A percentile compares a stretch with the other conserved stretches of the same genome.
These are phyloP conservation scores for Pseudomyrmex pallidus DNA, from an alignment of 1,140 invertebrate species.

Conservation along the genomic window DNA sequence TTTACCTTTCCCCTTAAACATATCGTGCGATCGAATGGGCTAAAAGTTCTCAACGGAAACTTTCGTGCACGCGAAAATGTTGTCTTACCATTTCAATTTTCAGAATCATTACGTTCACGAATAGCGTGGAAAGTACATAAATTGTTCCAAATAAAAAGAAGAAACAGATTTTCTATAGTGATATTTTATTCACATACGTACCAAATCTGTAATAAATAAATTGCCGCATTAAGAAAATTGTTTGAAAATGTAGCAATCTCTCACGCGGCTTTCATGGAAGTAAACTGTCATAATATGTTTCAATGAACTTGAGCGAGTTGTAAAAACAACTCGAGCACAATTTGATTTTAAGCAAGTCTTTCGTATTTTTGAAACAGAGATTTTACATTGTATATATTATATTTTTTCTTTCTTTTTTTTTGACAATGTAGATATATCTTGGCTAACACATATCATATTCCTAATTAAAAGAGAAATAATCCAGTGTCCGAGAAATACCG, in stretches of 20 bases:
- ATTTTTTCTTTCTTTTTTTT: too few relatives aligned
- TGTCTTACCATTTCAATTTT: constrained; percentile 44
- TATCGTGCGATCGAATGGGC: constrained; percentile 33
- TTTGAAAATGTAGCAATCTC: constrained; percentile 29
- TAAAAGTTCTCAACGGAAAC: constrained; percentile 11
- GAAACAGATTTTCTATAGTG: not conserved
- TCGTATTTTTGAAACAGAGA: too few relatives aligned
- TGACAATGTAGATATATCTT: too few relatives aligned
- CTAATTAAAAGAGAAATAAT: not conserved
- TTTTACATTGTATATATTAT: too few relatives aligned
- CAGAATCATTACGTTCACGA: constrained; percentile 17
- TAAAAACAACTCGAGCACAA: constrained; percentile 35
- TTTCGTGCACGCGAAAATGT: constrained; percentile 28
- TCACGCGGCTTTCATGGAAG: constrained; percentile 1
- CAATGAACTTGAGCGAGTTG: not conserved
- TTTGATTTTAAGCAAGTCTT: not conserved
- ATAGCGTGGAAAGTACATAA: not conserved
- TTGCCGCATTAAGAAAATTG: not conserved
- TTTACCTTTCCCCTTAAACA: constrained; percentile 21
- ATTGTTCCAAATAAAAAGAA: not conserved
- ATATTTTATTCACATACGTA: not conserved
- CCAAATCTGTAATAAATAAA: not conserved
- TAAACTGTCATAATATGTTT: constrained; percentile 50
- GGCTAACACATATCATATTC: too few relatives aligned
- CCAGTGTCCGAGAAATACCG: not conserved